A percentile compares a stretch with the other conserved stretches of the same genome.
Evolutionary conservation across 2,797 vertebrate genomes (phyloP).

Genomic region (Sebastes nivosus): DNA sequence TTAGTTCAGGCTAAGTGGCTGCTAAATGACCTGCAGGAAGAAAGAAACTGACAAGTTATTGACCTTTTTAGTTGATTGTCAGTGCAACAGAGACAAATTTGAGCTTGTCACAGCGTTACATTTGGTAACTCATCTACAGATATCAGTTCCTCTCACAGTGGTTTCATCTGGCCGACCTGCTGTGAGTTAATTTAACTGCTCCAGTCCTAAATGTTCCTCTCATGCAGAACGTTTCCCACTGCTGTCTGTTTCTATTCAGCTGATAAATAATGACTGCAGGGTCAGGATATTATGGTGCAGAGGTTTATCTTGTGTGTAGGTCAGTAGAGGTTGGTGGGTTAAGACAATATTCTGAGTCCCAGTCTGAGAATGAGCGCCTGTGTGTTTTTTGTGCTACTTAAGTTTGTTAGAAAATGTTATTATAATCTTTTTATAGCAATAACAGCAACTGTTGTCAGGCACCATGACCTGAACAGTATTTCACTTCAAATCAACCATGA

Average conservation of each 20-base stretch:
- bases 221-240: conserved; percentile 37
- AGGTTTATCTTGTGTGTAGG: conserved; percentile 4
- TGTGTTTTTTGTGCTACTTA: too few relatives aligned
- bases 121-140: background rate
- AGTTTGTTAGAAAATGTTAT: background rate
- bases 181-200: conserved; percentile 10
- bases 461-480: background rate
- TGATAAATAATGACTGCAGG: conserved; percentile 12
- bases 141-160: background rate
- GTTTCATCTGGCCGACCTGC: background rate
- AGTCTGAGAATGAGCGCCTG: background rate
- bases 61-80: background rate
- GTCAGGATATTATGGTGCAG: background rate
- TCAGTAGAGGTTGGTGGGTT: conserved; percentile 7
- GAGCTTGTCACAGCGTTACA: too few relatives aligned
- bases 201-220: background rate
- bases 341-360: conserved; percentile 2
- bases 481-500: background rate
- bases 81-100: too few relatives aligned
- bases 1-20: background rate
- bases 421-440: background rate
- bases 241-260: background rate
- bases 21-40: background rate
- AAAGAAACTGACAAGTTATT: background rate
- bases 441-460: background rate